Evolutionary conservation across 1,140 invertebrate genomes (phyloP).

Genomic region (Eciton burchellii): DNA sequence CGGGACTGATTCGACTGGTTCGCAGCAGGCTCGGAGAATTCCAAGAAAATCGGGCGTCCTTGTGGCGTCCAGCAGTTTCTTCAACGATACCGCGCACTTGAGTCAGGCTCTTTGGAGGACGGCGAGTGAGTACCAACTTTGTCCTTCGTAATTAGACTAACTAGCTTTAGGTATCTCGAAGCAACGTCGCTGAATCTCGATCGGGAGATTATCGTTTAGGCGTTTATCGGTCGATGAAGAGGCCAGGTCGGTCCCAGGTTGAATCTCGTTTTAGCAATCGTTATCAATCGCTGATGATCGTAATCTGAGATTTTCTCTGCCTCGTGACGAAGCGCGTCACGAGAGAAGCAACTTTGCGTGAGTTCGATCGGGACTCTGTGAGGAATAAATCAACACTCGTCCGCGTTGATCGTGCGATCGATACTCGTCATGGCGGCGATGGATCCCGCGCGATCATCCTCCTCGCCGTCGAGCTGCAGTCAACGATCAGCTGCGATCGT

Average conservation of each 20-base stretch:
- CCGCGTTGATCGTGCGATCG: constrained; percentile 21
- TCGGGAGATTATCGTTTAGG: neutral
- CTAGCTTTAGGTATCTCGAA: neutral
- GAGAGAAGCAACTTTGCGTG: neutral
- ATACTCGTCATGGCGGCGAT: neutral
- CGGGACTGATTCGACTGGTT: constrained; percentile 5
- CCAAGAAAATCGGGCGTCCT: neutral
- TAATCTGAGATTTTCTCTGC: constrained; percentile 5
- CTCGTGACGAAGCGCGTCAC: neutral
- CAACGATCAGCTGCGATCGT: constrained; percentile 24
- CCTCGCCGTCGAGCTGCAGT: neutral
- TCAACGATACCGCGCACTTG: neutral
- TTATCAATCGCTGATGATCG: too few relatives aligned
- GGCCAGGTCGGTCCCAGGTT: neutral
- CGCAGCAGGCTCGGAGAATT: neutral
- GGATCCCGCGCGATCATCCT: constrained; percentile 27
- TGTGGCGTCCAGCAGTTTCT: neutral
- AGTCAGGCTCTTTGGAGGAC: too few relatives aligned
- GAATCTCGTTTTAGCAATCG: constrained; percentile 7
- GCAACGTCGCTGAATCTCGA: neutral
- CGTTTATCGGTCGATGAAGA: neutral
- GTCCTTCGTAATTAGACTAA: constrained; percentile 29
- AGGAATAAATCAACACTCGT: constrained; percentile 6
- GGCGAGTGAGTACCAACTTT: neutral
- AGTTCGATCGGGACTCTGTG: neutral